Percentiles rank a stretch among this genome's conserved stretches.
Evolutionary conservation across 1,140 invertebrate genomes (phyloP).

Genomic region (Macrobrachium nipponense): DNA sequence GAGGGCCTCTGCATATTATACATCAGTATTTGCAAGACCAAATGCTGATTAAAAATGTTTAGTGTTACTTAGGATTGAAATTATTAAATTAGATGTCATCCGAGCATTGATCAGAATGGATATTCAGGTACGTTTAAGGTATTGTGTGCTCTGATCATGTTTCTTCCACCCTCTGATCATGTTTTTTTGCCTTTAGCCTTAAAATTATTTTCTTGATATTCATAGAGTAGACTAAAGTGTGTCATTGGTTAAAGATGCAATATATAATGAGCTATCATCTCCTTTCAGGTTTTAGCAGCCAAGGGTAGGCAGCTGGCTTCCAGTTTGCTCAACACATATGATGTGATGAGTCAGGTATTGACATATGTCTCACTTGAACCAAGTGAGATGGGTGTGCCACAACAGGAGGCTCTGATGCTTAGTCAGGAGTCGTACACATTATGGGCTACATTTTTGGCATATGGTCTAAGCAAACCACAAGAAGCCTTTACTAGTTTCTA

Average conservation of each 20-base stretch:
- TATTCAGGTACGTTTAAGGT: slow-evolving; percentile 59
- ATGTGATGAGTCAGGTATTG: slow-evolving; percentile 51
- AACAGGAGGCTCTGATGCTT: slow-evolving; percentile 48
- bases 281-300: slow-evolving; percentile 36
- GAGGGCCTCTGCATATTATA: too few relatives aligned
- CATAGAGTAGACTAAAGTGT: not conserved
- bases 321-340: slow-evolving; percentile 46
- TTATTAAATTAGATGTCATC: slow-evolving; percentile 69
- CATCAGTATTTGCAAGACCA: too few relatives aligned
- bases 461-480: slow-evolving; percentile 48
- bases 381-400: slow-evolving; percentile 43
- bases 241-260: not conserved
- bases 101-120: slow-evolving; percentile 63
- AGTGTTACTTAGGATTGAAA: too few relatives aligned
- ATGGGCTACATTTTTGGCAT: slow-evolving; percentile 51
- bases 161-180: too few relatives aligned
- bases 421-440: slow-evolving; percentile 54
- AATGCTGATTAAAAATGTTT: too few relatives aligned
- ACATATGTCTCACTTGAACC: slow-evolving; percentile 56
- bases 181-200: too few relatives aligned
- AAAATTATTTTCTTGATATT: too few relatives aligned
- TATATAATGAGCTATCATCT: not conserved
- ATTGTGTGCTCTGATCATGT: not conserved
- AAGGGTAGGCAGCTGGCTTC: slow-evolving; percentile 53
- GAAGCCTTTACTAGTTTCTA: slow-evolving; percentile 55